Base-by-base conservation (phyloP, 2,888 invertebrate species). In the Gasteruption jaculator region DNA sequence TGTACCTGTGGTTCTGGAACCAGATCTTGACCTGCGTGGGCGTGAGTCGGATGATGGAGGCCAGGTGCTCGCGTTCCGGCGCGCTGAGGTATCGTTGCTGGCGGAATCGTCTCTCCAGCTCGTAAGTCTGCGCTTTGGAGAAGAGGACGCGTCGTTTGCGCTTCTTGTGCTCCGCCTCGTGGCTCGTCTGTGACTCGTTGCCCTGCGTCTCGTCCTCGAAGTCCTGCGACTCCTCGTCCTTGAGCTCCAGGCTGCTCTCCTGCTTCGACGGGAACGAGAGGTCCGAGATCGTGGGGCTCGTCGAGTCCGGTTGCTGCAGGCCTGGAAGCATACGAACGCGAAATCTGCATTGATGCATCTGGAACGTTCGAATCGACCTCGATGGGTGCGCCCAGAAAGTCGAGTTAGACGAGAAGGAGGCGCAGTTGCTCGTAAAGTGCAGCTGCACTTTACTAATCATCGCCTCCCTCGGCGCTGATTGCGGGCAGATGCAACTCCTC, bases 1-100 rank as follows among this genome's bases (percentile, higher is more conserved):
- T 99, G 76, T 99, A 99, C 64, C 78, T 74, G 71, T 97, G 97
- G 72, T 96, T 96, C 71, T 96, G 96, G 75, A 97, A 99, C 97
- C 97, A 99, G 60, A 99, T 97, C 74, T 96, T 96, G 36, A 90
- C 90, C 76, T 99, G 99, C 3, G 96, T 97, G 0, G 97, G 97
- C 2, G 97, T 96, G 43, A 99, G 76, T 41, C 92, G 80, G 51
- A 99, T 97, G 59, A 94, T 78, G 50, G 90, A 90, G 3, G 99
- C 97, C 52, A 99, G 75, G 67, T 96, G 95, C 66, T 99, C 99
- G 22, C 99, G 74, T 71, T 99, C 99, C 0, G 97, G 97, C 0
- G 97, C 99, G 3, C 95, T 95, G 11, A 99, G 77, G 72, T 99
- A 99, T 52, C 94, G 77, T 71, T 99, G 97, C 65, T 95, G 94